Evolutionary conservation across 2,113 vertebrate species (phyloP), one percentile per base, ranked within the genome.

Genomic region (Paraplagusia blochii): DNA sequence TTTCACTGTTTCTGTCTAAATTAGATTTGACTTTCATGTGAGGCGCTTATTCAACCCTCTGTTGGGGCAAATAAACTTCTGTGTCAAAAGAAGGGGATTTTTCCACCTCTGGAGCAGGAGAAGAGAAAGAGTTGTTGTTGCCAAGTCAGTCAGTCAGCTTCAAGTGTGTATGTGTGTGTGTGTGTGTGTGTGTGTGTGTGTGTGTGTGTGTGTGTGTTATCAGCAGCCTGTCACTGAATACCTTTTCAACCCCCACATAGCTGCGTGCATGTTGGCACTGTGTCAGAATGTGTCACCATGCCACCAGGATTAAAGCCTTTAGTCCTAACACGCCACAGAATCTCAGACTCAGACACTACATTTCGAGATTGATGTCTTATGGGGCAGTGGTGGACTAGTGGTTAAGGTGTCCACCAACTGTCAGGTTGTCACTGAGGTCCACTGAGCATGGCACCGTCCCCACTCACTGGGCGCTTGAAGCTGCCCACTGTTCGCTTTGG

Each of bases 121-220:
- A 54, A 63, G 70, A 16, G 63, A n/a, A 46, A 68, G 58, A 58
- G 58, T 43, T 19, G 17, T 64, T 38, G 74, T 71, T 72, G 65
- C 69, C 66, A 72, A 67, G 67, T 53, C 53, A 5, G 11, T 61
- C 48, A 65, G 53, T 77, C 69, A 77, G 69, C 68, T 69, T 65
- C 22, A 29, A 65, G 51, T 39, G 56, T 51, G n/a, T 29, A 58
- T 39, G 45, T 16, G 50, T 40, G 40, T 50, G 58, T 54, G 44
- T 64, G n/a, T n/a, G n/a, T n/a, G 36, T n/a, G 13, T 51, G 46
- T 54, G 61, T 53, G 35, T 68, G 46, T 75, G 72, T 79, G 71
- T 65, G 47, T n/a, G 51, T 40, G 46, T 55, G 64, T 52, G 69
- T 63, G 67, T 53, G 75, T 72, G 63, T 72, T 71, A 76, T 78